Evolutionary conservation across 2,888 invertebrate genomes (phyloP).

Genomic region (Metallyticus violacea): DNA sequence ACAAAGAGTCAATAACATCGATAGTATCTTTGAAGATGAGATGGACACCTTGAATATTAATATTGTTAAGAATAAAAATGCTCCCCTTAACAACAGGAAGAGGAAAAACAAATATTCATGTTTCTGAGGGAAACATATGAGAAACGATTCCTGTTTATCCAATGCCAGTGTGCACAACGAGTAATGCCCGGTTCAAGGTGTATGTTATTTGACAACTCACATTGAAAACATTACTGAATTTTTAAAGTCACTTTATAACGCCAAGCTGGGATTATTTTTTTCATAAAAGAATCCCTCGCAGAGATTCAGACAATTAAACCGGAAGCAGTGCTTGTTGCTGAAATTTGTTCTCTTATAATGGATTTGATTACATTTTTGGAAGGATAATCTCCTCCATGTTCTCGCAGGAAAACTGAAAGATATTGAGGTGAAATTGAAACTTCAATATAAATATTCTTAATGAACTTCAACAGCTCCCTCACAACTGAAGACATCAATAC

Average conservation of each 20-base stretch:
- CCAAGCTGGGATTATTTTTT: no score
- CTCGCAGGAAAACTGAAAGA: background rate
- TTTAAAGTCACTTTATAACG: no score
- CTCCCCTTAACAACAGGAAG: background rate
- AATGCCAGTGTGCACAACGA: background rate
- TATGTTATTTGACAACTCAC: no score
- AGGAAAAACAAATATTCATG: background rate
- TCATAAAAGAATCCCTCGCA: no score
- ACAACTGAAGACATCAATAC: background rate
- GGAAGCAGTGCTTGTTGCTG: no score
- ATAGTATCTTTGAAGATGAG: background rate
- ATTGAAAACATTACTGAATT: no score
- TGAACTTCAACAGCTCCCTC: background rate
- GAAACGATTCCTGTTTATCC: no score
- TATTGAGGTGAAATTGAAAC: background rate
- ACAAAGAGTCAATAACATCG: no score
- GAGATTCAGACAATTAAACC: no score
- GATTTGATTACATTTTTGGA: no score
- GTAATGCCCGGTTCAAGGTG: background rate
- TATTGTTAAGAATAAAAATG: background rate
- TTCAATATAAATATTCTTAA: background rate
- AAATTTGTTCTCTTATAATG: no score
- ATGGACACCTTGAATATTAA: background rate
- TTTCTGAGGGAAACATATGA: background rate
- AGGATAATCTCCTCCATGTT: no score